These are phyloP conservation scores for Andricus grossulariae DNA, from an alignment of 1,140 invertebrate genomes.

Conservation along the genomic window DNA sequence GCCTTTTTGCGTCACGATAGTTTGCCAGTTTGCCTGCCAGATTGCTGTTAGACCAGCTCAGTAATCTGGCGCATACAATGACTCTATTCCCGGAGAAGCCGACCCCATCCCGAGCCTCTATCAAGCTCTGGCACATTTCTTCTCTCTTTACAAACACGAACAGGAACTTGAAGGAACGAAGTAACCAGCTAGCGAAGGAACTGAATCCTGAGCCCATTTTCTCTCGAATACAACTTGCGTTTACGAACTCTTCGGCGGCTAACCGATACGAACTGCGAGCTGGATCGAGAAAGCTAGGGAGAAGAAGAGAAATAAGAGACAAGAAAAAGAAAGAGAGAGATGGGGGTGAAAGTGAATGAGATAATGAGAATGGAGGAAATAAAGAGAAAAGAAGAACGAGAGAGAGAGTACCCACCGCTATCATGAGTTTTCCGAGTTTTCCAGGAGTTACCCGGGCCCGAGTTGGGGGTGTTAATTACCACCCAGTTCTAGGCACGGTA, in stretches of 20 bases:
- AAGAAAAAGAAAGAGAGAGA: conserved; percentile 35
- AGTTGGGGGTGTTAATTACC: conserved; percentile 71
- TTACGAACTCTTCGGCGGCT: conserved; percentile 55
- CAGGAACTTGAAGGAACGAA: conserved; percentile 35
- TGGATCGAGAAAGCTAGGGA: conserved; percentile 11
- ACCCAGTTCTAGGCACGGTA: conserved; percentile 52
- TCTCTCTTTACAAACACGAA: conserved; percentile 51
- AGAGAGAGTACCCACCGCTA: conserved; percentile 53
- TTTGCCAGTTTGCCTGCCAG: conserved; percentile 43
- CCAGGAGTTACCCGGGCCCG: conserved; percentile 62
- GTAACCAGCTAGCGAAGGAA: conserved; percentile 36
- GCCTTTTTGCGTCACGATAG: conserved; percentile 33
- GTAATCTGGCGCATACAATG: conserved; percentile 56
- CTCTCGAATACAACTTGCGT: conserved; percentile 60
- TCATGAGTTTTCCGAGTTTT: conserved; percentile 71
- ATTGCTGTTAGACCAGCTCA: conserved; percentile 47
- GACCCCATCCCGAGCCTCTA: conserved; percentile 23
- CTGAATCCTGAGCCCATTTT: conserved; percentile 57
- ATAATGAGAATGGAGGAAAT: conserved; percentile 35
- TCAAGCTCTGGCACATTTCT: conserved; percentile 23
- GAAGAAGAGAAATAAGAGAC: conserved; percentile 39
- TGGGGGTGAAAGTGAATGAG: conserved; percentile 25
- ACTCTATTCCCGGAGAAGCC: conserved; percentile 44
- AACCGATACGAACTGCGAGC: conserved; percentile 42
- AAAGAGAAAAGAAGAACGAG: conserved; percentile 35